A percentile compares a stretch with the other conserved stretches of the same genome.
These are phyloP conservation scores for Alexandromys fortis DNA, from an alignment of 2,113 vertebrate genomes.

Conservation along the genomic window DNA sequence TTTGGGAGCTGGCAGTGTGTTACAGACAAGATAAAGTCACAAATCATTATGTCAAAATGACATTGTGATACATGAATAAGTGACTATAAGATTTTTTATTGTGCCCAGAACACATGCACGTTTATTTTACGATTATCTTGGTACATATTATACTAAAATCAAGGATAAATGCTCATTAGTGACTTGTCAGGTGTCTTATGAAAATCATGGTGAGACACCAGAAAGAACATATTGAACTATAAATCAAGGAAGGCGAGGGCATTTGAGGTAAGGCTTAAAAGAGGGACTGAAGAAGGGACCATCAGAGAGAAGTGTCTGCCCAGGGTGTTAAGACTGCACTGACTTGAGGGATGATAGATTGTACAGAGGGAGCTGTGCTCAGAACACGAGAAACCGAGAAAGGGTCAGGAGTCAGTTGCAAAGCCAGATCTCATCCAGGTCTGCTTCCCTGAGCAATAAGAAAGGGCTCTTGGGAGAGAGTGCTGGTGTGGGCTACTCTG, in stretches of 20 bases:
- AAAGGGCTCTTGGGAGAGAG: too few species aligned
- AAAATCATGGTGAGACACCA: not conserved
- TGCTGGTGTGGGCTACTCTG: accelerated
- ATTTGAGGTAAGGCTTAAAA: not conserved
- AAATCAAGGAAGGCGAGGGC: not conserved
- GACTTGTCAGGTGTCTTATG: not conserved
- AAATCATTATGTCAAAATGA: not conserved
- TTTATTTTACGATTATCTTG: not conserved
- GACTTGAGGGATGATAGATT: too few species aligned
- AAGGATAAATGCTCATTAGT: not conserved
- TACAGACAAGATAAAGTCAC: not conserved
- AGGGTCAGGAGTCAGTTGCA: not conserved
- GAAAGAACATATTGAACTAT: not conserved
- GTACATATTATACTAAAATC: not conserved
- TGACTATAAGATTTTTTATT: not conserved
- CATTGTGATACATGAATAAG: not conserved
- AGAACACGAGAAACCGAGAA: not conserved
- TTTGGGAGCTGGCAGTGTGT: not conserved
- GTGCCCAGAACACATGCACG: not conserved
- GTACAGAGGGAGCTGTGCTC: not conserved
- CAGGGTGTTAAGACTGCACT: not conserved
- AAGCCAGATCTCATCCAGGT: not conserved
- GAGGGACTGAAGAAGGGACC: not conserved
- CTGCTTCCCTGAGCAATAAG: accelerated
- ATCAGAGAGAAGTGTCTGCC: not conserved